Conservation (phyloP, 2,113 vertebrate genomes). For the Tylochromis polylepis region DNA sequence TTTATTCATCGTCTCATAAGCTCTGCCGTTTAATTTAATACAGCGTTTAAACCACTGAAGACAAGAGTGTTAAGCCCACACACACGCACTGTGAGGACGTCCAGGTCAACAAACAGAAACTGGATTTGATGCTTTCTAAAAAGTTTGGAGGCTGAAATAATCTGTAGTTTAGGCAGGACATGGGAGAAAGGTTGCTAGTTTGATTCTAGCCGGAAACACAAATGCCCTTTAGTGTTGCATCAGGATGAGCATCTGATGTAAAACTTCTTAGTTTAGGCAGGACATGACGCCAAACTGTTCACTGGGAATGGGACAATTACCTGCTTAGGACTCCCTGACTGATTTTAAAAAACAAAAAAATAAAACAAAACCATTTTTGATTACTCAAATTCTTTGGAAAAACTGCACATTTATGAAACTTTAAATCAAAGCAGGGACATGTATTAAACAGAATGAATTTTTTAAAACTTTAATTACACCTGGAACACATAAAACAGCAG, state of each 20-base stretch:
- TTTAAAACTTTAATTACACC: not conserved
- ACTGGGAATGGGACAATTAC: not conserved
- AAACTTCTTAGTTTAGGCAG: rapidly evolving
- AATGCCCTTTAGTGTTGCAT: rapidly evolving
- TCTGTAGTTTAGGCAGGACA: not conserved
- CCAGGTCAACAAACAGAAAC: not conserved
- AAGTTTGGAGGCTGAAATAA: not conserved
- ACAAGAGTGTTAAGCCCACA: not conserved
- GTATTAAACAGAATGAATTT: not conserved
- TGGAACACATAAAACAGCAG: not conserved
- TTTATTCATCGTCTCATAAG: rapidly evolving
- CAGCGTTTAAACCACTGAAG: not conserved
- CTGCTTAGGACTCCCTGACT: no score
- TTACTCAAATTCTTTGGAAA: not conserved
- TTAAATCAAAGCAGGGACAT: not conserved
- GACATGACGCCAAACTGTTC: not conserved
- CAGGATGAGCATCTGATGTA: rapidly evolving
- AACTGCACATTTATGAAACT: not conserved
- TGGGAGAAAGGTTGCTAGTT: not conserved
- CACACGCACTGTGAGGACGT: not conserved
- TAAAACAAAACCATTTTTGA: not conserved
- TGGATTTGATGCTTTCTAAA: not conserved
- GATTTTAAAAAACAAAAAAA: no score
- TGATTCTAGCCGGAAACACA: not conserved
- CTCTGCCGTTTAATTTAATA: not conserved